Evolutionary conservation across 2,113 vertebrate genomes (phyloP).

Genomic region (Cryptotis parvus): DNA sequence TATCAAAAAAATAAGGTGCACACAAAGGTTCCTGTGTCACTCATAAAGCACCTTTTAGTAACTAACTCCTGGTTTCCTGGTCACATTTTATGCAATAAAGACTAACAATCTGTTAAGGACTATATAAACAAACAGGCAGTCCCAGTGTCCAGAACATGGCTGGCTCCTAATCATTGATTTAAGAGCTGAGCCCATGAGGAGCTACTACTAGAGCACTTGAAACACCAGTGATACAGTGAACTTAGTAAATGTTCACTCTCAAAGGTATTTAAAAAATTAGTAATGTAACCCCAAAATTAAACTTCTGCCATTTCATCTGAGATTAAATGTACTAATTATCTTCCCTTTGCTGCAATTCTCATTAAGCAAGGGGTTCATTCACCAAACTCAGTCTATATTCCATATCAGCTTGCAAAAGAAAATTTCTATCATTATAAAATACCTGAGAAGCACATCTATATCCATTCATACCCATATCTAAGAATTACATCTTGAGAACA

Average conservation of each 20-base stretch:
- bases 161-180: not conserved
- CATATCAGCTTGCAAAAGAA: not conserved
- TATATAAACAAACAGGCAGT: not conserved
- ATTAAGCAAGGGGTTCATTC: not conserved
- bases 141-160: not conserved
- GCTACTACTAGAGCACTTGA: not conserved
- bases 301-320: not conserved
- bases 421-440: not conserved
- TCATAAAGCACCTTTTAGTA: not conserved
- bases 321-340: not conserved
- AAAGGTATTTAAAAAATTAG: not conserved
- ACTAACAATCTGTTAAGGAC: not conserved
- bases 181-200: not conserved
- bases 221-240: constrained; percentile 1
- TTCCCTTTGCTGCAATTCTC: not conserved
- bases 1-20: not conserved
- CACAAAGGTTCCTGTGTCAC: not conserved
- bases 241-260: not conserved
- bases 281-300: constrained; percentile 27
- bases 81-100: not conserved
- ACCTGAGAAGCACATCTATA: not conserved
- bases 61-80: not conserved
- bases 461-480: too few species aligned
- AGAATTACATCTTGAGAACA: too few species aligned
- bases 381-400: not conserved